These are phyloP conservation scores for Cyphomyrmex costatus DNA, from an alignment of 1,140 invertebrate genomes.

Conservation along the genomic window DNA sequence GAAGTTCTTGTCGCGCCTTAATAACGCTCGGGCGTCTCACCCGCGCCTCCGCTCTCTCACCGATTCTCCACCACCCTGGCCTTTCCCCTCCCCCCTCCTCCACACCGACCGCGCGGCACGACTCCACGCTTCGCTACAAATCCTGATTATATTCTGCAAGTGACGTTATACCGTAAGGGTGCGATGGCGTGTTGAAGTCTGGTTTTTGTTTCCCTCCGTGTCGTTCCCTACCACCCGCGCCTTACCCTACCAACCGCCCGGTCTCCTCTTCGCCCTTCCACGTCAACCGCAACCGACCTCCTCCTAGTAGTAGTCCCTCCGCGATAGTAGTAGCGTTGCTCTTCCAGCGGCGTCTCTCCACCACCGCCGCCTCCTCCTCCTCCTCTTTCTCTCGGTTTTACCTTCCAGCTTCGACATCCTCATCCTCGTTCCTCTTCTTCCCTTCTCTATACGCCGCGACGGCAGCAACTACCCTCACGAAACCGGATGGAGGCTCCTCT, in stretches of 20 bases:
- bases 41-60: slow-evolving; percentile 76
- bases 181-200: slow-evolving; percentile 84
- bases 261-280: slow-evolving; percentile 56
- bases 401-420: slow-evolving; percentile 69
- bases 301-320: slow-evolving; percentile 23
- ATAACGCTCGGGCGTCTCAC: slow-evolving; percentile 84
- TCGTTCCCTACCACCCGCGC: slow-evolving; percentile 49
- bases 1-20: slow-evolving; percentile 87
- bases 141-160: slow-evolving; percentile 87
- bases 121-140: slow-evolving; percentile 84
- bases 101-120: slow-evolving; percentile 50
- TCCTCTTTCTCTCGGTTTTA: slow-evolving; percentile 59
- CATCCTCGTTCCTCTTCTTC: slow-evolving; percentile 54
- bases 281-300: slow-evolving; percentile 69
- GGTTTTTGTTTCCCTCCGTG: slow-evolving; percentile 85
- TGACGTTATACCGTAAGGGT: slow-evolving; percentile 85
- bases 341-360: slow-evolving; percentile 36
- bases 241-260: slow-evolving; percentile 23
- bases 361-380: background rate
- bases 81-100: slow-evolving; percentile 19
- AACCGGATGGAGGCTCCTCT: slow-evolving; percentile 73
- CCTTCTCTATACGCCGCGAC: slow-evolving; percentile 61
- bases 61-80: slow-evolving; percentile 61
- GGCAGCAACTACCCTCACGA: slow-evolving; percentile 63
- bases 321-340: slow-evolving; percentile 51